A percentile compares a stretch with the other conserved stretches of the same genome.
Conservation (phyloP, 2,888 invertebrate genomes). For the Pseudococcus longispinus region DNA sequence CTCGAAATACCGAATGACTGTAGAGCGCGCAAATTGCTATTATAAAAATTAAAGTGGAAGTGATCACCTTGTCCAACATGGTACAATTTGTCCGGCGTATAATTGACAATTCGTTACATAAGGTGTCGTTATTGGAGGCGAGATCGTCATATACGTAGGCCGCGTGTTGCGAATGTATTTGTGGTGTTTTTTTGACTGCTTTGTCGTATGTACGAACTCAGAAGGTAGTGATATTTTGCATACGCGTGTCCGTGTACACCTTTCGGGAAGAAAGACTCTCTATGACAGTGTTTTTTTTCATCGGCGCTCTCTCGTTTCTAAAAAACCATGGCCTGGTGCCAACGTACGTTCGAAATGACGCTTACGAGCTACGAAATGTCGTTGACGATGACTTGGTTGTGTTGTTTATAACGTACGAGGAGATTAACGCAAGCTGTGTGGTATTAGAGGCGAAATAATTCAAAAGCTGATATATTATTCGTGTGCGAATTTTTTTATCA, state of each 20-base stretch:
- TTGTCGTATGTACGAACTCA: not conserved
- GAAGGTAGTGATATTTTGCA: not conserved
- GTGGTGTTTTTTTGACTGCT: not conserved
- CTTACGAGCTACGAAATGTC: not conserved
- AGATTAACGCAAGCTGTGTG: constrained; percentile 1
- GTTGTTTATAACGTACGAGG: not conserved
- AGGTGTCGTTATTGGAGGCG: not conserved
- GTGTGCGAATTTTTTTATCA: not conserved
- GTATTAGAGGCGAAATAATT: not conserved
- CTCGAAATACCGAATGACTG: not conserved
- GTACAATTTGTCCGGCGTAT: not conserved
- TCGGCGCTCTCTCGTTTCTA: not conserved
- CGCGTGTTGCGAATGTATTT: not conserved
- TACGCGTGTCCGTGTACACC: constrained; percentile 15
- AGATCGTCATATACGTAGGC: not conserved
- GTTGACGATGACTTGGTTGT: not conserved
- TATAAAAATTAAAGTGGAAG: not conserved
- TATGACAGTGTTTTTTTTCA: not conserved
- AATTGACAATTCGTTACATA: not conserved
- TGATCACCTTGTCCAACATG: not conserved
- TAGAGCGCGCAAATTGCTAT: not conserved
- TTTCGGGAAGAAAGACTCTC: not conserved
- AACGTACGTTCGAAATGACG: not conserved
- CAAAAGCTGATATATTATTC: not conserved
- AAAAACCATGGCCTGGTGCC: not conserved